Evolutionary conservation across 2,113 vertebrate species (phyloP), one percentile per base, ranked within the genome.

Genomic region (Oncorhynchus tshawytscha): DNA sequence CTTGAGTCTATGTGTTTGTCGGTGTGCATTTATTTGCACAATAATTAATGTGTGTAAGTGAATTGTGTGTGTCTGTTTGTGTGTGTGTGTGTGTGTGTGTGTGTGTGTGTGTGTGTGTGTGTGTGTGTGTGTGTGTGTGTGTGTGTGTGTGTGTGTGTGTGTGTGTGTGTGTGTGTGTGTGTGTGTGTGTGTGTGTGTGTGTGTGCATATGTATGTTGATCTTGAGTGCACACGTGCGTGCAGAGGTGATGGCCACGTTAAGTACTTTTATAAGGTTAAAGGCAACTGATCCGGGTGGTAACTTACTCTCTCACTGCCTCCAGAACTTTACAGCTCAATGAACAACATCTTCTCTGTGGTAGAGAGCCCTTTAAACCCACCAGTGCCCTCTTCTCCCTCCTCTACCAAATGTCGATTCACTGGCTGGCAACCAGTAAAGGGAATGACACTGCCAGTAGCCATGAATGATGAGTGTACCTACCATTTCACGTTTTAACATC

Each of bases 251-350:
- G 54, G 6, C 54, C 54, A 57, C 20, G 16, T 57, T 18, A 65
- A 70, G 69, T 18, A 73, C 75, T 72, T 82, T 82, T 69, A n/a
- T 11, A 76, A 84, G 74, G 78, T 76, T 69, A 75, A 79, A 76
- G 62, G 65, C 71, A 81, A 88, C 85, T 80, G 34, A 77, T 60
- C 45, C 51, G 76, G 66, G 27, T 74, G 71, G 78, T 73, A 84
- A 79, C 78, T 67, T 84, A 78, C 75, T 80, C 25, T 82, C 45
- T 22, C 27, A 80, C 66, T 54, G 77, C 88, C 85, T 82, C 83
- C 75, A 78, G 84, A 84, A 80, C 78, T 82, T 88, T 77, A 91
- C 85, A 88, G 78, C 70, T 78, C 29, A 54, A 74, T 86, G 82
- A 85, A 79, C 81, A 82, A 68, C 78, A 73, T 62, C 77, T 78